Evolutionary conservation across 2,113 vertebrate species (phyloP).

Genomic region (Himantopus leucocephalus): DNA sequence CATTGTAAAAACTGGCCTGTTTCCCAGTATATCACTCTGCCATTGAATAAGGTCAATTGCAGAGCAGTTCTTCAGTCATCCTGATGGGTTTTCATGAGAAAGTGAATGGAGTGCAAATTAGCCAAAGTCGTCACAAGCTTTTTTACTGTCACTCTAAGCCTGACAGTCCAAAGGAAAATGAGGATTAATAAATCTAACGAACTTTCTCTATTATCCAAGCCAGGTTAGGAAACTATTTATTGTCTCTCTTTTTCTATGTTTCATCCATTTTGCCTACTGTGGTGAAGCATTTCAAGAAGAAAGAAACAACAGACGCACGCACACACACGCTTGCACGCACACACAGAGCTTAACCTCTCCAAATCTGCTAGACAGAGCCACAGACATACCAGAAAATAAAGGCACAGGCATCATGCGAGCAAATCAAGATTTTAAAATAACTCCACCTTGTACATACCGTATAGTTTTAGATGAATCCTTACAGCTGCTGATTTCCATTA

Average conservation of each 20-base stretch:
- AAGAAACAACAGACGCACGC: slow-evolving; percentile 39
- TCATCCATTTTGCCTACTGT: slow-evolving; percentile 58
- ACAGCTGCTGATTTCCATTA: not conserved
- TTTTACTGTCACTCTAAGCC: slow-evolving; percentile 78
- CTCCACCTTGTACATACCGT: not conserved
- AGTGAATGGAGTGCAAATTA: slow-evolving; percentile 86
- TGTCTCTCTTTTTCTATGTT: slow-evolving; percentile 61
- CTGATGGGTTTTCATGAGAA: slow-evolving; percentile 79
- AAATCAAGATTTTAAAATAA: not conserved
- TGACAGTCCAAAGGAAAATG: slow-evolving; percentile 74
- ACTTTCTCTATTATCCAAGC: slow-evolving; percentile 68
- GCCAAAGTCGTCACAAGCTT: slow-evolving; percentile 77
- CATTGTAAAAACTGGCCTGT: slow-evolving; percentile 80
- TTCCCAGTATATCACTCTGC: slow-evolving; percentile 81
- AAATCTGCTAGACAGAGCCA: not conserved
- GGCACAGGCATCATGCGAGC: not conserved
- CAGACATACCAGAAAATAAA: not conserved
- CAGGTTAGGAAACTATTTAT: slow-evolving; percentile 77
- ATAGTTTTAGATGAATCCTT: rapidly evolving
- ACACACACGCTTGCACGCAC: slow-evolving; percentile 40
- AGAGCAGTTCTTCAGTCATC: slow-evolving; percentile 75
- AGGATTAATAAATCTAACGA: slow-evolving; percentile 75
- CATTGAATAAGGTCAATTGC: slow-evolving; percentile 81
- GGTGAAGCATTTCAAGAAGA: slow-evolving; percentile 52
- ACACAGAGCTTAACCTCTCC: slow-evolving; percentile 37